phyloP scores from a whole-genome alignment of 2,797 vertebrate species.

The Novumbra hubbsi region DNA sequence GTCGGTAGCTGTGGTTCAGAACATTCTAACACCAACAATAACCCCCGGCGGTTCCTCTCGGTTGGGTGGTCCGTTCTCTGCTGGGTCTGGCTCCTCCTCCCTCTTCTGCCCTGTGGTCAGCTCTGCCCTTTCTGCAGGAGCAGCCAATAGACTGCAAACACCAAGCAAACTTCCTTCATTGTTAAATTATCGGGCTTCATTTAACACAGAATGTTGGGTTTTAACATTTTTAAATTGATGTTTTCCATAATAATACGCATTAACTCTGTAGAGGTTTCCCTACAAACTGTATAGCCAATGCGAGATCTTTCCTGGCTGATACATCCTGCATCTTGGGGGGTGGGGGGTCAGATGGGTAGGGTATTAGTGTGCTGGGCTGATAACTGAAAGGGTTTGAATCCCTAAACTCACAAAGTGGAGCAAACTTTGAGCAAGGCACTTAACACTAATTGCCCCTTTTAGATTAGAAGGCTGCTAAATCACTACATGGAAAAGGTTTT shows the following conservation, averaged over 20 bases:
- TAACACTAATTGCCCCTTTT: too few species aligned
- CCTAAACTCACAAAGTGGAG: too few species aligned
- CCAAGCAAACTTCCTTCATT: constrained; percentile 28
- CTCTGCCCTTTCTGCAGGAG: constrained; percentile 37
- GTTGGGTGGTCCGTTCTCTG: constrained; percentile 15
- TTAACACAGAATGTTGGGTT: neutral
- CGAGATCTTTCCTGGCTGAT: too few species aligned
- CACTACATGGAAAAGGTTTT: too few species aligned
- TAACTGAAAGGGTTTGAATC: too few species aligned
- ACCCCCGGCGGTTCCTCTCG: constrained; percentile 21
- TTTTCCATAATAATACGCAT: neutral
- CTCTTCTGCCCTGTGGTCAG: constrained; percentile 33
- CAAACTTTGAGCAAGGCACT: too few species aligned
- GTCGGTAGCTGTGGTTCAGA: constrained; percentile 12
- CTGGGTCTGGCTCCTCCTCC: constrained; percentile 20
- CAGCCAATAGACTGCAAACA: constrained; percentile 27
- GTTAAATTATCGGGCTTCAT: neutral
- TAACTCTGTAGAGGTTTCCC: neutral
- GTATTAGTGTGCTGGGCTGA: too few species aligned
- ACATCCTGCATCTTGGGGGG: too few species aligned
- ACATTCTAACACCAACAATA: constrained; percentile 9
- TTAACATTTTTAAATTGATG: neutral
- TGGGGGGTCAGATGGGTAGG: too few species aligned
- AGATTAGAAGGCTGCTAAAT: too few species aligned
- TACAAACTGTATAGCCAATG: too few species aligned